Percentiles rank a stretch among this genome's conserved stretches.
Evolutionary conservation across 2,113 vertebrate genomes (phyloP).

Genomic region (Fukomys damarensis): DNA sequence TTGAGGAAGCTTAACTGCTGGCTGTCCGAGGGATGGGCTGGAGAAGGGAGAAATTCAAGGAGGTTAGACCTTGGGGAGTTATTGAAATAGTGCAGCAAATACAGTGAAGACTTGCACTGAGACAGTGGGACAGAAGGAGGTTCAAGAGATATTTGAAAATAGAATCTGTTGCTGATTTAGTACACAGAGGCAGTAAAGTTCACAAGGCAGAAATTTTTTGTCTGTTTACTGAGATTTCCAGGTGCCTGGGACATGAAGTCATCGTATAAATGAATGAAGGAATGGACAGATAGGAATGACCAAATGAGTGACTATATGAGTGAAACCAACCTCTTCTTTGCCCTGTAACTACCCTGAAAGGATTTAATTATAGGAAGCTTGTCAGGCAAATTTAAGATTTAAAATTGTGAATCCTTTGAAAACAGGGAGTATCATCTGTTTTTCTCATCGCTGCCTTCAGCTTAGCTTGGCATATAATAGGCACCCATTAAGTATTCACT

Average conservation of each 20-base stretch:
- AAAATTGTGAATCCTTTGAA: not conserved
- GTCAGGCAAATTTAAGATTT: constrained; percentile 4
- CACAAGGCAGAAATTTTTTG: not conserved
- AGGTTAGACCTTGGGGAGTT: not conserved
- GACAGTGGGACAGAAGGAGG: not conserved
- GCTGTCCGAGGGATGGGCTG: not conserved
- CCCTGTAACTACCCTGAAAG: not conserved
- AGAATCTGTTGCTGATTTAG: not conserved
- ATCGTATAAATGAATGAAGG: not conserved
- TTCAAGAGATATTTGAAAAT: not conserved
- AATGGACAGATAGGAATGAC: not conserved
- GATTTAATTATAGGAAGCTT: not conserved
- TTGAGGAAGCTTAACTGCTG: not conserved
- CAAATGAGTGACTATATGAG: not conserved
- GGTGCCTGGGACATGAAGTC: not conserved
- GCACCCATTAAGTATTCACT: not conserved
- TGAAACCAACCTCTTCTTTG: not conserved
- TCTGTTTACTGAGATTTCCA: not conserved
- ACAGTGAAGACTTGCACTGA: not conserved
- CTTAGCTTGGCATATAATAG: not conserved
- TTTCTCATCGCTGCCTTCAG: not conserved
- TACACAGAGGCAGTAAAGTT: not conserved
- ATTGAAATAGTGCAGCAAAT: not conserved
- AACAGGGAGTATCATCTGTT: not conserved
- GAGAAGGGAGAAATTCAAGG: not conserved